These are phyloP conservation scores for Chondrosia reniformis DNA, from an alignment of 37 sponge, comb jelly and placozoan genomes.

Conservation along the genomic window DNA sequence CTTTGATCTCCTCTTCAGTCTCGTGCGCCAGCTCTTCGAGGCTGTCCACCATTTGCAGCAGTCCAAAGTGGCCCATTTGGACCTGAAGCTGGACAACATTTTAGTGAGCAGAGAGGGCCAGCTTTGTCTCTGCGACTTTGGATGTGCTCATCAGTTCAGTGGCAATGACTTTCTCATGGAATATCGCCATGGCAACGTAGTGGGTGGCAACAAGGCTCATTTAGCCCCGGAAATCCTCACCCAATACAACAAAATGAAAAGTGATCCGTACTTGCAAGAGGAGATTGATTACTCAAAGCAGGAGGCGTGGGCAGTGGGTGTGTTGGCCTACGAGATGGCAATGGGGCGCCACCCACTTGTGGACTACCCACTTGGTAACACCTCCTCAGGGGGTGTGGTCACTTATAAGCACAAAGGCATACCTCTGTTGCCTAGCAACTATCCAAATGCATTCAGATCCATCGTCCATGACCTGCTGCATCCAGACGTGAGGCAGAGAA, in stretches of 20 bases:
- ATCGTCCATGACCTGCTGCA: constrained; percentile 38
- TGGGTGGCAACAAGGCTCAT: constrained; percentile 76
- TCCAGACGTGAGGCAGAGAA: constrained; percentile 5
- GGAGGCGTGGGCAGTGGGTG: constrained; percentile 66
- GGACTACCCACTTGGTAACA: constrained; percentile 58
- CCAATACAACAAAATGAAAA: constrained; percentile 24
- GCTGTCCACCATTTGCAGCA: constrained; percentile 38
- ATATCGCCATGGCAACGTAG: constrained; percentile 40
- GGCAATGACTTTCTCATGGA: constrained; percentile 26
- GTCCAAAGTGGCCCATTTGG: constrained; percentile 53
- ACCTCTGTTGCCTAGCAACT: constrained; percentile 22
- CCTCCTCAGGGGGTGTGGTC: constrained; percentile 3
- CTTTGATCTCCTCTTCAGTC: constrained; percentile 5
- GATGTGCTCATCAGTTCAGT: constrained; percentile 71
- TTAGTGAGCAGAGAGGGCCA: constrained; percentile 38
- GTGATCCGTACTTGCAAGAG: not conserved
- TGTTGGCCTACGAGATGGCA: constrained; percentile 37
- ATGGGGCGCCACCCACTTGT: constrained; percentile 49
- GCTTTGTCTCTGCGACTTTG: constrained; percentile 74
- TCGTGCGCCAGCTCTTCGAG: constrained; percentile 33
- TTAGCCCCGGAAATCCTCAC: constrained; percentile 68
- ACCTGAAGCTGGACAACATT: constrained; percentile 67
- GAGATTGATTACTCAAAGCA: constrained; percentile 42
- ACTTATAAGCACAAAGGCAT: constrained; percentile 20
- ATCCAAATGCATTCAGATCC: constrained; percentile 42